Evolutionary conservation across 2,888 invertebrate species (phyloP), one percentile per base, ranked within the genome.

Genomic region (Trissoscelio sp.): DNA sequence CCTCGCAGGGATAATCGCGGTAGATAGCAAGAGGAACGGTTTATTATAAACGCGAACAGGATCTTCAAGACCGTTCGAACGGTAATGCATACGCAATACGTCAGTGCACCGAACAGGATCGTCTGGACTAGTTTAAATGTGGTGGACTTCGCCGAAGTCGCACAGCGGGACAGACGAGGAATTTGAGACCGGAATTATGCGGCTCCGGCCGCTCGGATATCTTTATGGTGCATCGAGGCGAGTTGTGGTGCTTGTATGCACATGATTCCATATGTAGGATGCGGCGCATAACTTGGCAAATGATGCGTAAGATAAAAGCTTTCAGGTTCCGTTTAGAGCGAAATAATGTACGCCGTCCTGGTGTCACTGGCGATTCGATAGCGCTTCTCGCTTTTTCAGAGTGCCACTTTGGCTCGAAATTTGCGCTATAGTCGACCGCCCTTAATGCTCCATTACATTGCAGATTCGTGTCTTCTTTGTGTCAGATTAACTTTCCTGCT

Each of bases 181-280:
- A 81, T 81, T 81, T 74, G 74, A 81, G 74, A 69, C 74, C 78
- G 69, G 73, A 81, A 81, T 81, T 64, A 74, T 78, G 78, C 77
- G 24, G 72, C 70, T 55, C 18, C 62, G 39, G 42, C 44, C 44
- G 37, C 58, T 53, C 62, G 57, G 69, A 69, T 81, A 81, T 81
- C 81, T 78, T 81, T 74, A 78, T 81, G 81, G 78, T 58, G 73
- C 78, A 81, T 81, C 81, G 72, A 69, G 18, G 22, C 70, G 67
- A 51, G 66, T 60, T 72, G 74, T n/a, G n/a, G n/a, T 24, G 46
- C 66, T 53, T 16, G 57, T 64, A 51, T 66, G 55, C 51, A 44
- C 67, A 42, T 64, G 55, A 53, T 44, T 58, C 66, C 64, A 28
- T 67, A 78, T 78, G 78, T 81, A 81, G 73, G 69, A 67, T 77